Conservation (phyloP, 2,113 vertebrate genomes). For the Datnioides undecimradiatus region DNA sequence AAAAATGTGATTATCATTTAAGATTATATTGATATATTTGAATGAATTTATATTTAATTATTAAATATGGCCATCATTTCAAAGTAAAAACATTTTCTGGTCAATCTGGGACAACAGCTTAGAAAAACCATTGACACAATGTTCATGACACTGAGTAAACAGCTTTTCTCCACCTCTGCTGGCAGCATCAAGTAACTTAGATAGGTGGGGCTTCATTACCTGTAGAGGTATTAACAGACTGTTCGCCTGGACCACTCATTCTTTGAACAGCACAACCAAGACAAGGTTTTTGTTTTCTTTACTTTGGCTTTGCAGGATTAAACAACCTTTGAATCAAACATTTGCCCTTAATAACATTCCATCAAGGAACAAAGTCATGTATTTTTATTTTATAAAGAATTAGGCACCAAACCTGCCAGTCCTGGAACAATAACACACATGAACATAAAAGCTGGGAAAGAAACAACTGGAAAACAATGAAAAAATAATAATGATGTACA, state of each 20-base stretch:
- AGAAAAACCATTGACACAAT: not conserved
- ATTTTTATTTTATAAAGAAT: too few relatives aligned
- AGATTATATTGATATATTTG: slow-evolving; percentile 2
- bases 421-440: too few relatives aligned
- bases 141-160: slow-evolving; percentile 1
- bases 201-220: not conserved
- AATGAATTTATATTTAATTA: not conserved
- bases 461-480: too few relatives aligned
- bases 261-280: slow-evolving; percentile 31
- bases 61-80: not conserved
- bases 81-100: not conserved
- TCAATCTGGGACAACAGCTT: not conserved
- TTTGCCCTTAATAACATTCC: too few relatives aligned
- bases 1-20: slow-evolving; percentile 20
- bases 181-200: not conserved
- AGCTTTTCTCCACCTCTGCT: not conserved
- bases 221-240: slow-evolving; percentile 11
- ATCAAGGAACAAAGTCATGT: too few relatives aligned
- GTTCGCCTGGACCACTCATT: slow-evolving; percentile 27
- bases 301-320: too few relatives aligned
- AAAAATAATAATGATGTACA: too few relatives aligned
- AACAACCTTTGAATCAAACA: too few relatives aligned
- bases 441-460: too few relatives aligned
- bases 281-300: slow-evolving; percentile 9
- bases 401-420: too few relatives aligned